These are phyloP conservation scores for Anser brachyrhynchus DNA, from an alignment of 2,113 vertebrate species.

Conservation along the genomic window DNA sequence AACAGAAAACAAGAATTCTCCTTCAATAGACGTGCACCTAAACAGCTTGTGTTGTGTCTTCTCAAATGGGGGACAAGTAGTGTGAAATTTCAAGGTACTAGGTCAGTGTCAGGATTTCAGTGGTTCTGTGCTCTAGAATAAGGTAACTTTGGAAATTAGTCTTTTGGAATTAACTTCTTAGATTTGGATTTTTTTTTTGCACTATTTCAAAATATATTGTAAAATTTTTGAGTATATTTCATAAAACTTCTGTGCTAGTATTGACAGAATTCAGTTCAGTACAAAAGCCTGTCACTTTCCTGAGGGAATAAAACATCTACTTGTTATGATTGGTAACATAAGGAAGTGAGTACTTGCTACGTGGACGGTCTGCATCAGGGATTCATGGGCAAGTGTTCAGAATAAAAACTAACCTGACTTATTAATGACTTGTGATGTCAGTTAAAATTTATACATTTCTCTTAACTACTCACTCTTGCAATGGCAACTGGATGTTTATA, in stretches of 20 bases:
- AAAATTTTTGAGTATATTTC: background rate
- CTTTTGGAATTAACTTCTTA: background rate
- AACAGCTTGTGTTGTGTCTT: background rate
- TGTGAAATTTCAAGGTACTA: background rate
- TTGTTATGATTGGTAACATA: background rate
- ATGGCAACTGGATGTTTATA: background rate
- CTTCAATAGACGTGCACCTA: background rate
- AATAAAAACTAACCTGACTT: background rate
- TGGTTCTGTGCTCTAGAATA: background rate
- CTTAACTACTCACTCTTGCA: background rate
- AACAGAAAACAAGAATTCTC: background rate
- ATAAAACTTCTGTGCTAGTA: background rate
- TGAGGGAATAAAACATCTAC: background rate
- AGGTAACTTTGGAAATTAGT: background rate
- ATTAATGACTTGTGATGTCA: background rate
- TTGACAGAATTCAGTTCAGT: background rate
- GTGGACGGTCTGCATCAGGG: accelerated
- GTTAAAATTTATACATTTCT: background rate
- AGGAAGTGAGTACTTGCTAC: background rate
- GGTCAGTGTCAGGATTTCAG: background rate
- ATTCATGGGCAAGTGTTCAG: background rate
- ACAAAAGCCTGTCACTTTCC: background rate
- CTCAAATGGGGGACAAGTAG: background rate
- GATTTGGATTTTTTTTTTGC: background rate
- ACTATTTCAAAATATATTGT: no score